These are phyloP conservation scores for Drosophila nigrodunni DNA, from an alignment of 1,140 invertebrate species.

Conservation along the genomic window DNA sequence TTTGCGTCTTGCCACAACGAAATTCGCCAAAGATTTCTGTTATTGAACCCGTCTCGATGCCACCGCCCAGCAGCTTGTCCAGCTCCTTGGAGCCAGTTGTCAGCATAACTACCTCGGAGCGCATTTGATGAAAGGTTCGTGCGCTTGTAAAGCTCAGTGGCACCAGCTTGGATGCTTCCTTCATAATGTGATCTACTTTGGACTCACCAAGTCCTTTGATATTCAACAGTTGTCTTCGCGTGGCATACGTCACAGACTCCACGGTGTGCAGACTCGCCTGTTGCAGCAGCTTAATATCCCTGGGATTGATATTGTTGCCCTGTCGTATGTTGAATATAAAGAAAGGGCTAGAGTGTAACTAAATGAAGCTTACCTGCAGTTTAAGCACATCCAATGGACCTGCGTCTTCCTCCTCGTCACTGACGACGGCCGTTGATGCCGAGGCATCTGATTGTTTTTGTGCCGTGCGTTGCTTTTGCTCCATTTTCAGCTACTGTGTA, in stretches of 20 bases:
- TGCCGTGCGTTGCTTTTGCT: slow-evolving; percentile 26
- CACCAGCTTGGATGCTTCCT: slow-evolving; percentile 96
- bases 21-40: slow-evolving; percentile 99
- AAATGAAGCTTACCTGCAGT: slow-evolving; percentile 53
- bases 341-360: background rate
- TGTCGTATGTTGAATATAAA: background rate
- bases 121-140: slow-evolving; percentile 96
- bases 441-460: slow-evolving; percentile 19
- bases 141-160: slow-evolving; percentile 99
- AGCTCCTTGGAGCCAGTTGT: slow-evolving; percentile 98
- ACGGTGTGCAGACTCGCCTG: slow-evolving; percentile 98
- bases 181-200: slow-evolving; percentile 98
- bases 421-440: slow-evolving; percentile 54
- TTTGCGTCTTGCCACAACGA: slow-evolving; percentile 98
- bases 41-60: slow-evolving; percentile 99
- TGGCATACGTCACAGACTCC: slow-evolving; percentile 97
- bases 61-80: slow-evolving; percentile 96
- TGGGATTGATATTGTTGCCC: slow-evolving; percentile 93
- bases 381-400: slow-evolving; percentile 68
- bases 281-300: slow-evolving; percentile 97
- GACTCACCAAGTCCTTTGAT: slow-evolving; percentile 99
- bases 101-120: slow-evolving; percentile 94
- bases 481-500: slow-evolving; percentile 35
- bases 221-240: slow-evolving; percentile 94
- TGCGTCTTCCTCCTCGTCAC: slow-evolving; percentile 68